Conservation (phyloP, 2,113 vertebrate species). For the Parotia lawesii region DNA sequence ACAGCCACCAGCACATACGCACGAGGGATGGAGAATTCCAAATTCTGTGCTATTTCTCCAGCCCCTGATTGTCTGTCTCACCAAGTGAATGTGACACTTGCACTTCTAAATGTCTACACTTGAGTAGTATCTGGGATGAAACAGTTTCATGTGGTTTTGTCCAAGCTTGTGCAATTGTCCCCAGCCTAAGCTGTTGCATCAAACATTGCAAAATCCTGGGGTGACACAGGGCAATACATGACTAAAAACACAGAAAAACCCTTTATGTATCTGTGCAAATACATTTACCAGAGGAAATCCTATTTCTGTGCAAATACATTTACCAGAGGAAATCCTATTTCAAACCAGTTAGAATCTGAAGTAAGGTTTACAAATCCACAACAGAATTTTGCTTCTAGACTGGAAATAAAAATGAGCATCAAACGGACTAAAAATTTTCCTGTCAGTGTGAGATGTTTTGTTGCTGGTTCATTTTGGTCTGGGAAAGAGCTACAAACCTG, state of each 20-base stretch:
- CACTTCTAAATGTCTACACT: not conserved
- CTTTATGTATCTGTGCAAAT: not conserved
- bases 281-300: not conserved
- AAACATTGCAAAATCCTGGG: not conserved
- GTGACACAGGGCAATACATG: not conserved
- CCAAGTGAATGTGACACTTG: accelerated
- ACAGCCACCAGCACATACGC: accelerated
- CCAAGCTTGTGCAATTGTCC: not conserved
- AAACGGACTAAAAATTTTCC: not conserved
- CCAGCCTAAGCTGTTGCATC: not conserved
- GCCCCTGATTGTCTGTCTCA: not conserved
- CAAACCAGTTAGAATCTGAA: not conserved
- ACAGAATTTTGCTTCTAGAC: not conserved
- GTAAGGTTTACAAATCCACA: not conserved
- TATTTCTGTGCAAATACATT: not conserved
- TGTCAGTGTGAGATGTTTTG: not conserved
- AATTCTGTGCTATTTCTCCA: not conserved
- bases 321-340: not conserved
- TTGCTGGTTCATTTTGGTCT: not conserved
- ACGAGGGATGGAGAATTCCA: not conserved
- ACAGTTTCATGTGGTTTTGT: not conserved
- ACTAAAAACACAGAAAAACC: not conserved
- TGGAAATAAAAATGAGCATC: not conserved
- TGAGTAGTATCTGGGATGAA: not conserved
- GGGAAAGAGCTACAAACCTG: not conserved